Evolutionary conservation across 37 sponge, comb jelly and placozoan genomes (phyloP).

Genomic region (Hexactinellida sp.): DNA sequence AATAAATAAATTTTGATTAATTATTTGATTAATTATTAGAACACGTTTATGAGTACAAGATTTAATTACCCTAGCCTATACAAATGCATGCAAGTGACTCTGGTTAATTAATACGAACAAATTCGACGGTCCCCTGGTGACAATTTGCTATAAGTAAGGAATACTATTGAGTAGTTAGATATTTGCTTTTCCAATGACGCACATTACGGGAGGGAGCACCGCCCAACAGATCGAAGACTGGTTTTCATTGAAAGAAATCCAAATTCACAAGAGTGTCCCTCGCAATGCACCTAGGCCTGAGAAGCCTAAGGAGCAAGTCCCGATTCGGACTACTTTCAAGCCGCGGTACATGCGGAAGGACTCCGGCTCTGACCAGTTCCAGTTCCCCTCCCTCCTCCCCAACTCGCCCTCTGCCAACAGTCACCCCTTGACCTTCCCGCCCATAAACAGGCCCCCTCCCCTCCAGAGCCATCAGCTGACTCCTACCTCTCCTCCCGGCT

Average conservation of each 20-base stretch:
- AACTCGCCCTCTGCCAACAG: neutral
- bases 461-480: neutral
- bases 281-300: neutral
- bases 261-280: neutral
- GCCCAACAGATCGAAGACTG: neutral
- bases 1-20: no score
- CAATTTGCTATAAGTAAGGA: no score
- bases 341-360: neutral
- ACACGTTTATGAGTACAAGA: no score
- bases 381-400: neutral
- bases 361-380: neutral
- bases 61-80: no score
- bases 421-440: neutral
- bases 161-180: no score
- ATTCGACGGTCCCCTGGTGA: no score
- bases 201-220: neutral
- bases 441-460: neutral
- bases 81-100: no score
- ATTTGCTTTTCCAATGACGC: neutral
- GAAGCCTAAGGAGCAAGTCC: neutral
- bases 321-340: neutral
- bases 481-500: neutral
- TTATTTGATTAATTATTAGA: no score
- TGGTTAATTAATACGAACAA: no score
- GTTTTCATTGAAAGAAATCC: neutral